Percentiles rank a stretch among this genome's conserved stretches.
These are phyloP conservation scores for Dendroctonus ponderosae DNA, from an alignment of 1,140 invertebrate species.

Conservation along the genomic window DNA sequence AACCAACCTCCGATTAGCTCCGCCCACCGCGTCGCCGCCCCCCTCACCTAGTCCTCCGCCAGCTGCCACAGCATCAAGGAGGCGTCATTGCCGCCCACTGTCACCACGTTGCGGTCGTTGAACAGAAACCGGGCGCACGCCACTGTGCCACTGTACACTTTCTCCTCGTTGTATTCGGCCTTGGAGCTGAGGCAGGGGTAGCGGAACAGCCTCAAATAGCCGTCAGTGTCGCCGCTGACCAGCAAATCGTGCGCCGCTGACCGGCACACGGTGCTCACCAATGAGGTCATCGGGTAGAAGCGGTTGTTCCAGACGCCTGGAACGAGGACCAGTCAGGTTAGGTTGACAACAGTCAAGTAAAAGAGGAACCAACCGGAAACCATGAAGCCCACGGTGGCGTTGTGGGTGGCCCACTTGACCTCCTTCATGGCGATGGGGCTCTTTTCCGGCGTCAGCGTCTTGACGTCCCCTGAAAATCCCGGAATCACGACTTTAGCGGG, in stretches of 20 bases:
- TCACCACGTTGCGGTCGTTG: slow-evolving; percentile 83
- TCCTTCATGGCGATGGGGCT: slow-evolving; percentile 85
- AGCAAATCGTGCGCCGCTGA: slow-evolving; percentile 80
- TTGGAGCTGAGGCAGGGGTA: slow-evolving; percentile 81
- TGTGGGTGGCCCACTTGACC: slow-evolving; percentile 84
- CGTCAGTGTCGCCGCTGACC: slow-evolving; percentile 86
- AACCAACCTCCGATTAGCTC: background rate
- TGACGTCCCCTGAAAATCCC: slow-evolving; percentile 73
- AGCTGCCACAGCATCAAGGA: slow-evolving; percentile 91
- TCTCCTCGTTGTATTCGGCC: slow-evolving; percentile 82
- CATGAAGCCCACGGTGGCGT: slow-evolving; percentile 79
- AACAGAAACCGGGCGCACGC: slow-evolving; percentile 78
- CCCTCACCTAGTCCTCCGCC: slow-evolving; percentile 66
- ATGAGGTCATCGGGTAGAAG: slow-evolving; percentile 77
- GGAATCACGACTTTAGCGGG: background rate
- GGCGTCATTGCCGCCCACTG: slow-evolving; percentile 88
- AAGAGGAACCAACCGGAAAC: slow-evolving; percentile 64
- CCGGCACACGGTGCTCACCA: slow-evolving; percentile 76
- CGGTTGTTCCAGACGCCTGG: slow-evolving; percentile 86
- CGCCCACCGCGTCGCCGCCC: background rate
- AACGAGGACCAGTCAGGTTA: slow-evolving; percentile 5
- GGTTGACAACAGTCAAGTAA: background rate
- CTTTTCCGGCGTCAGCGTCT: slow-evolving; percentile 77
- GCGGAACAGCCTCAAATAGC: slow-evolving; percentile 84
- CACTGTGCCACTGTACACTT: slow-evolving; percentile 85